These are phyloP conservation scores for Pasiphila rectangulata DNA, from an alignment of 2,888 invertebrate genomes.

Conservation along the genomic window DNA sequence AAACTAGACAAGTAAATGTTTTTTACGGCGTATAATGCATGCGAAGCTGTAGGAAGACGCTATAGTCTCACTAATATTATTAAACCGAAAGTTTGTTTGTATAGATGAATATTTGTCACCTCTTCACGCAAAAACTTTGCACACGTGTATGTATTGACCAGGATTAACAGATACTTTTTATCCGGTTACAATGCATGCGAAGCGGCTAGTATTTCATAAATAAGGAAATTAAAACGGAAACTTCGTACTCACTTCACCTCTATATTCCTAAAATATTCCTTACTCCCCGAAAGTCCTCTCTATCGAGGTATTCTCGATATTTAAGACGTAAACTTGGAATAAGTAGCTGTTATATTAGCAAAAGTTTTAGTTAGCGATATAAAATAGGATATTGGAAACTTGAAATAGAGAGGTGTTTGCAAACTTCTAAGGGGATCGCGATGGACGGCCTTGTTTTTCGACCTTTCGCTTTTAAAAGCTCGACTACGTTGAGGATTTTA, in stretches of 20 bases:
- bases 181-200: too few relatives aligned
- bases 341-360: conserved; percentile 29
- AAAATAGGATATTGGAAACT: conserved; percentile 19
- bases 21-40: too few relatives aligned
- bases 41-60: too few relatives aligned
- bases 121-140: too few relatives aligned
- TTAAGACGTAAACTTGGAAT: conserved; percentile 32
- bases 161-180: too few relatives aligned
- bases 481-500: not conserved
- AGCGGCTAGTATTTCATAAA: too few relatives aligned
- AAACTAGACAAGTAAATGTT: too few relatives aligned
- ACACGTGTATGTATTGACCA: too few relatives aligned
- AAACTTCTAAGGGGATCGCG: conserved; percentile 7
- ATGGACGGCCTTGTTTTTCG: not conserved
- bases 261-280: not conserved
- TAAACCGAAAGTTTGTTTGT: too few relatives aligned
- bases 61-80: too few relatives aligned
- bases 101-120: too few relatives aligned
- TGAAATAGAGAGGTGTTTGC: conserved; percentile 12
- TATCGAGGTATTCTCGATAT: conserved; percentile 22
- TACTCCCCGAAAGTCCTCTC: not conserved
- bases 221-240: too few relatives aligned
- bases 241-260: conserved; percentile 8
- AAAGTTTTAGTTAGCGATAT: conserved; percentile 24
- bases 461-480: conserved; percentile 7